Evolutionary conservation across 2,888 invertebrate species (phyloP), one percentile per base, ranked within the genome.

Genomic region (Microchrysa polita): DNA sequence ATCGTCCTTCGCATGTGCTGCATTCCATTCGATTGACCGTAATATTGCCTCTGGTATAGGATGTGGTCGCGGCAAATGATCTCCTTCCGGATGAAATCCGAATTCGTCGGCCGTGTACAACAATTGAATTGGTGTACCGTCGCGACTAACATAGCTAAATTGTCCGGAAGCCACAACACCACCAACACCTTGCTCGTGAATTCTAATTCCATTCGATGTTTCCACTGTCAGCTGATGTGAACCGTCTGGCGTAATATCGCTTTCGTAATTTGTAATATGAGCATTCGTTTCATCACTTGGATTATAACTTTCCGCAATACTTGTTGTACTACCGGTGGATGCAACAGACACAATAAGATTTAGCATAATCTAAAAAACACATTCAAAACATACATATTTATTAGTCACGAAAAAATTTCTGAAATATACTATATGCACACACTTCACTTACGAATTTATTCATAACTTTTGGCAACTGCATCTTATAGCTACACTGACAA

Each of bases 51-150:
- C 69, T 20, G 74, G 74, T 9, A 71, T 55, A 18, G 74, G 74
- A 12, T 60, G 74, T n/a, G 69, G 44, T 20, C 42, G 40, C 12
- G 74, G 74, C 23, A 74, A 53, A 71, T 74, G 74, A 27, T 57
- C 44, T 1, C 74, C 69, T 52, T 52, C 34, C 5, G 69, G 57
- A 61, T 69, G 69, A 27, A 60, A 74, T 22, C 74, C 74, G 22
- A 23, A n/a, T 34, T 59, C 74, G 53, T 74, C 74, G 60, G 74
- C 74, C 14, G 57, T 69, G 10, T 60, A 74, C 16, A 60, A 12
- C 10, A 74, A 52, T 52, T 69, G 59, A 60, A 74, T 57, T 34
- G 61, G 69, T 40, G 48, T 53, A 1, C 69, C 71, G 61, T 69
- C 69, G 9, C 69, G 74, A 34, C 69, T 22, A 34, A 53, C 67